A percentile compares a stretch with the other conserved stretches of the same genome.
Evolutionary conservation across 30 jellyfish, hydroid and myxozoan species (phyloP).

Genomic region (Hydractinia symbiolongicarpus): DNA sequence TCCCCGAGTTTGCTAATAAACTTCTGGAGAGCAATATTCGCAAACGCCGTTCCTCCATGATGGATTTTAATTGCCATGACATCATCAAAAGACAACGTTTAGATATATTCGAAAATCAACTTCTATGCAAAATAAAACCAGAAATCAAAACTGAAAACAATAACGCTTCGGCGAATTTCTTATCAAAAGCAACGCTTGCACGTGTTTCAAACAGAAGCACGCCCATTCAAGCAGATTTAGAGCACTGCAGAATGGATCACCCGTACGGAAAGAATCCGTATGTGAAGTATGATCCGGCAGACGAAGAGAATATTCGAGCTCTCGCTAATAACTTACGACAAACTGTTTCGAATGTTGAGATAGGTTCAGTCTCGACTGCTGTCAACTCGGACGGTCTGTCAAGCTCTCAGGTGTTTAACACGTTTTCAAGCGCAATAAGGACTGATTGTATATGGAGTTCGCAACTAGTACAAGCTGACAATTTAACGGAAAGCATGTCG

Average conservation of each 20-base stretch:
- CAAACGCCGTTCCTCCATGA: slow-evolving; percentile 84
- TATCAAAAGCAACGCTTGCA: not conserved
- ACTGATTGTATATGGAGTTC: slow-evolving; percentile 86
- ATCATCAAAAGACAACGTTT: slow-evolving; percentile 70
- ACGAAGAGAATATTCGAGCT: slow-evolving; percentile 38
- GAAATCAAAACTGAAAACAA: slow-evolving; percentile 6
- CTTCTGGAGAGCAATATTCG: slow-evolving; percentile 73
- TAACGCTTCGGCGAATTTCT: not conserved
- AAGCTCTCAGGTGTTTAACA: slow-evolving; percentile 8
- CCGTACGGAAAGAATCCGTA: slow-evolving; percentile 41
- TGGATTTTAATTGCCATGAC: slow-evolving; percentile 41
- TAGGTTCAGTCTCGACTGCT: not conserved
- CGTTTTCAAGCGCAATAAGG: slow-evolving; percentile 73
- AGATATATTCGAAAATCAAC: slow-evolving; percentile 35
- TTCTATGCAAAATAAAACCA: slow-evolving; percentile 30
- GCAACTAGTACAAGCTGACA: slow-evolving; percentile 41
- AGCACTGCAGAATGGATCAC: slow-evolving; percentile 42
- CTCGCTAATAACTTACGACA: slow-evolving; percentile 14
- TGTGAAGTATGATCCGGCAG: slow-evolving; percentile 18
- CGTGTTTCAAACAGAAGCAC: not conserved
- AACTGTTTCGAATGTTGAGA: slow-evolving; percentile 3
- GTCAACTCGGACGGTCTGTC: not conserved
- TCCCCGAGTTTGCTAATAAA: slow-evolving; percentile 89
- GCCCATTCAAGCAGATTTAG: slow-evolving; percentile 25
- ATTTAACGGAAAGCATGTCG: slow-evolving; percentile 79